Evolutionary conservation across 2,888 invertebrate species (phyloP).

Genomic region (Acanthopleura granulata): DNA sequence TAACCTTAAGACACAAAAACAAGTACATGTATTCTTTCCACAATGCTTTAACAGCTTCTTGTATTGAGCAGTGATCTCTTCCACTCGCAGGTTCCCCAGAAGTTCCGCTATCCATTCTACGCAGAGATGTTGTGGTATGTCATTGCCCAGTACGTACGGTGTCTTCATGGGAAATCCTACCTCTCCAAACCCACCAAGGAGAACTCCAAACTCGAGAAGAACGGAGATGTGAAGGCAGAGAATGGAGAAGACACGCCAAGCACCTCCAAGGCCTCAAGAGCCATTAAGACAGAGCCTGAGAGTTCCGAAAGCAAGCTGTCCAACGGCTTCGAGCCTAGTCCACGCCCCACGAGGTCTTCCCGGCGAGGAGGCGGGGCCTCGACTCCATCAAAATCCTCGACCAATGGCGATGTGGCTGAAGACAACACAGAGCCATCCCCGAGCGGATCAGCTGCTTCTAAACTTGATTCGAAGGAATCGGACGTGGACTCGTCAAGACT

Average conservation of each 20-base stretch:
- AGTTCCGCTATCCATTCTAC: slow-evolving; percentile 98
- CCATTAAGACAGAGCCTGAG: background rate
- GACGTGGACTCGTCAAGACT: background rate
- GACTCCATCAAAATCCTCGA: background rate
- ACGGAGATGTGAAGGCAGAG: background rate
- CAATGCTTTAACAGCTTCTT: background rate
- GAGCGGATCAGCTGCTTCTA: background rate
- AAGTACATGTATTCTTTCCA: too few species aligned
- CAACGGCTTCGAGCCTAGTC: background rate
- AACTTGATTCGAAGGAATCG: background rate
- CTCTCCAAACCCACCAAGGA: slow-evolving; percentile 43
- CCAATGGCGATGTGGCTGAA: background rate
- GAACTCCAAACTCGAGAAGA: slow-evolving; percentile 21
- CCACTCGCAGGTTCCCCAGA: slow-evolving; percentile 84
- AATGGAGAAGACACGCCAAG: background rate
- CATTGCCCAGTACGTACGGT: slow-evolving; percentile 90
- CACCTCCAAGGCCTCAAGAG: background rate
- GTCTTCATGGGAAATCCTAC: slow-evolving; percentile 78
- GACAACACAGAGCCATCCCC: background rate
- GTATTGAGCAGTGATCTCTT: background rate
- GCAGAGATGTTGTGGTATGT: slow-evolving; percentile 99
- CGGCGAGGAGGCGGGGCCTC: background rate
- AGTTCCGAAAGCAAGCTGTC: background rate
- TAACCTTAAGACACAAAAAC: too few species aligned
- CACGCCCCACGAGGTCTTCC: background rate